Base-by-base conservation (phyloP, 2,888 invertebrate genomes). In the Lasiommata megera region DNA sequence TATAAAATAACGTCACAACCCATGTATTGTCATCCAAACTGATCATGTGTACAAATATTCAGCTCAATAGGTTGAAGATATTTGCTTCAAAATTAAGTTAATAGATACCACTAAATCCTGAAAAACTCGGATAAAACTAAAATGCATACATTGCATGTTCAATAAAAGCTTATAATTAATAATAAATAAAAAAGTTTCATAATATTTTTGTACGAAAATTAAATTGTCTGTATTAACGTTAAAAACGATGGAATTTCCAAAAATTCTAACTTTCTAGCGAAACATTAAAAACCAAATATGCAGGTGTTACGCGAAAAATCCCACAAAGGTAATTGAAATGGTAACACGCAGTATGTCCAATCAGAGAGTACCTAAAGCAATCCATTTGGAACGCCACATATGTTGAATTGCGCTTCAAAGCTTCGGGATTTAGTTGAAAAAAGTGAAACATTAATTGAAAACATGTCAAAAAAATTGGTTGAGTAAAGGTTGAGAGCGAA, bases 301-400 rank as follows among this genome's bases (percentile, higher is more conserved):
- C 40, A 9, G 50, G 23, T 37, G 31, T 38, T 53, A 48, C 43
- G 12, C 43, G 29, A 58, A 54, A 46, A 51, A 34, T 37, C 46
- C 9, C 47, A 61, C 61, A 61, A 61, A 61, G 58, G 51, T 52
- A 55, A 58, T 61, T 61, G 58, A 58, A 61, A 58, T 48, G 40
- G 54, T 55, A 58, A 55, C 46, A 46, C 54, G 41, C 31, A 52
- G 44, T 48, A 47, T 54, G 51, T 52, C 47, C 58, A 58, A 55
- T 58, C 58, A 58, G 54, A 16, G 31, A 31, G 29, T 43, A 28
- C 8, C 12, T 46, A 43, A 36, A 52, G 29, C 47, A 54, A 53
- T 52, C 47, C 41, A 58, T 61, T 61, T 58, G 38, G 43, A 58
- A 55, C 37, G 41, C 51, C 47, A 54, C 54, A 55, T 58, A 56